phyloP scores from a whole-genome alignment of 2,797 vertebrate species.

The Emys orbicularis region DNA sequence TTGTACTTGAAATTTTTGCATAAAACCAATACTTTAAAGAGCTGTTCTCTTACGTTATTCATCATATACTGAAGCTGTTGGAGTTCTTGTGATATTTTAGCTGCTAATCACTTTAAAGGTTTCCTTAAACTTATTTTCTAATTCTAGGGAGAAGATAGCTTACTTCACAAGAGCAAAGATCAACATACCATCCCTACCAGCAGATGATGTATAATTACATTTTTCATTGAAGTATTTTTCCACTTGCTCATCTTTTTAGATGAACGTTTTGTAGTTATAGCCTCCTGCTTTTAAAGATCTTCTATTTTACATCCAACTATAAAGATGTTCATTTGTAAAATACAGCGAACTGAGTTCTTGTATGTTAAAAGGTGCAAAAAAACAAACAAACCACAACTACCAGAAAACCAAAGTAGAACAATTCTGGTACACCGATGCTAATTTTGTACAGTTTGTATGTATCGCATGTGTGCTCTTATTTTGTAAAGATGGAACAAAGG shows the following conservation, averaged over 20 bases:
- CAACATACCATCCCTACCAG: constrained; percentile 86
- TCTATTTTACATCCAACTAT: constrained; percentile 69
- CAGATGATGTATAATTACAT: constrained; percentile 85
- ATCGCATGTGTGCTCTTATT: constrained; percentile 64
- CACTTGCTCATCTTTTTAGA: constrained; percentile 70
- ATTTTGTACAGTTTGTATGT: constrained; percentile 80
- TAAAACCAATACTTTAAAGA: not conserved
- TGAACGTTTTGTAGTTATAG: constrained; percentile 68
- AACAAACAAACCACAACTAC: not conserved
- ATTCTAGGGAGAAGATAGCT: constrained; percentile 88
- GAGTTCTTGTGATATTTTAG: not conserved
- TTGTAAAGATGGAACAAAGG: constrained; percentile 70
- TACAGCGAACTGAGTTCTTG: constrained; percentile 71
- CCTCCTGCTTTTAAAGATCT: constrained; percentile 71
- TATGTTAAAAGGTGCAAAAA: constrained; percentile 53
- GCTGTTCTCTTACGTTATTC: not conserved
- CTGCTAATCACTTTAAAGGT: not conserved
- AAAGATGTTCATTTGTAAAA: constrained; percentile 78
- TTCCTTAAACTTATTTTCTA: not conserved
- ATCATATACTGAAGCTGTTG: not conserved
- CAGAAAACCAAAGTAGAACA: constrained; percentile 78
- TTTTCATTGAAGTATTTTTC: constrained; percentile 56
- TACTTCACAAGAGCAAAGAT: constrained; percentile 90
- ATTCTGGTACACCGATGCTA: constrained; percentile 73
- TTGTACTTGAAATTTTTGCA: too few relatives aligned